Evolutionary conservation across 2,888 invertebrate genomes (phyloP), one percentile per base, ranked within the genome.

Genomic region (Hyalella azteca): DNA sequence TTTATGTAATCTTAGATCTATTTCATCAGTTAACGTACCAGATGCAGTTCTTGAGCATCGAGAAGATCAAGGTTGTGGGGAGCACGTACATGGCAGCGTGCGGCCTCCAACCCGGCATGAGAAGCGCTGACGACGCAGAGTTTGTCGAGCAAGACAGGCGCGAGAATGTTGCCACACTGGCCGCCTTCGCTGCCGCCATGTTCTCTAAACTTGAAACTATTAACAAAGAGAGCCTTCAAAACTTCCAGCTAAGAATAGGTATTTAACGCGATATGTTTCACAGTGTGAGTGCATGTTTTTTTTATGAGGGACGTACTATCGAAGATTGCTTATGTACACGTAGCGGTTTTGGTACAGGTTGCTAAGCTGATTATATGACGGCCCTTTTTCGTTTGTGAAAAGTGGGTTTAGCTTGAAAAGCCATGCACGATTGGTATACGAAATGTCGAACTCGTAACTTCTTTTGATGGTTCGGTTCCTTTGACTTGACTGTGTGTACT

Each of bases 51-150:
- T 87, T 87, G 45, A 87, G 93, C 86, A 93, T 98, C 11, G 98
- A 98, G 88, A 98, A 98, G 89, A 98, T 98, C 48, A 98, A 98
- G 90, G 93, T 98, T 79, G 96, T 97, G 73, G 96, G 96, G 22
- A 75, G 75, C 29, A 75, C 75, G 1, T 75, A 75, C 75, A 75
- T 75, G 75, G 75, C 75, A 2, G 97, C 97, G 0, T 95, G 95
- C 86, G 98, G 98, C 0, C 89, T 98, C 75, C 93, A 94, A 86
- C 92, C 94, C 0, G 92, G 91, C 41, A 90, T 92, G 77, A 90
- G 93, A 22, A 50, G 73, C 59, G 77, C 79, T 11, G 79, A 82
- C 40, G 82, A 82, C 29, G 50, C 73, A 50, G 73, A 73, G 26
- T 78, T 78, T 81, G 81, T 82, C 79, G 81, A 82, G 77, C 60